Evolutionary conservation across 2,888 invertebrate genomes (phyloP).

Genomic region (Ochropleura plecta): DNA sequence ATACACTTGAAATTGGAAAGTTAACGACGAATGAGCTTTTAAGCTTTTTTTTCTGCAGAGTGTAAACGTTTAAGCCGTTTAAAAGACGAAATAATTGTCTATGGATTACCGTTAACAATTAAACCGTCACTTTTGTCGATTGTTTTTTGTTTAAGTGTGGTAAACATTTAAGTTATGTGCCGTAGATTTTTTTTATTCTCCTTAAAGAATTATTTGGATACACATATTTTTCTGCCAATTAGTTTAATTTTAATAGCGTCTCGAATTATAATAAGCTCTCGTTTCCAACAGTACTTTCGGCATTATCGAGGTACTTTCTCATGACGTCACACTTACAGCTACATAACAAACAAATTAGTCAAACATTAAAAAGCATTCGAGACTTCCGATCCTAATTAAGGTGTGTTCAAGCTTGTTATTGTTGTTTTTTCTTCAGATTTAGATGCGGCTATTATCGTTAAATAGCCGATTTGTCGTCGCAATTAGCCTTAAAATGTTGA

Average conservation of each 20-base stretch:
- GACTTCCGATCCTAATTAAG: slow-evolving; percentile 87
- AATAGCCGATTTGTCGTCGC: slow-evolving; percentile 80
- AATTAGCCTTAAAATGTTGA: slow-evolving; percentile 84
- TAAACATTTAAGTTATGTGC: background rate
- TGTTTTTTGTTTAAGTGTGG: background rate
- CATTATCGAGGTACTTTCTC: slow-evolving; percentile 64
- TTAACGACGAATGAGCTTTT: slow-evolving; percentile 75
- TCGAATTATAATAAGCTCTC: slow-evolving; percentile 65
- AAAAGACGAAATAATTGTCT: slow-evolving; percentile 45
- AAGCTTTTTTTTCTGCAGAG: slow-evolving; percentile 69
- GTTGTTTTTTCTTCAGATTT: slow-evolving; percentile 77
- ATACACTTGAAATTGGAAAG: slow-evolving; percentile 83
- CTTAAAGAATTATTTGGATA: slow-evolving; percentile 42
- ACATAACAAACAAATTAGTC: slow-evolving; percentile 84
- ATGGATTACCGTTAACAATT: slow-evolving; percentile 26
- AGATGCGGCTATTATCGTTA: slow-evolving; percentile 84
- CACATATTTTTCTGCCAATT: slow-evolving; percentile 68
- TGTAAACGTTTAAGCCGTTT: slow-evolving; percentile 48
- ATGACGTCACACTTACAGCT: slow-evolving; percentile 59
- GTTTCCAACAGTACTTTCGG: slow-evolving; percentile 54
- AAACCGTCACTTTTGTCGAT: background rate
- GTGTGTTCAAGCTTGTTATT: slow-evolving; percentile 75
- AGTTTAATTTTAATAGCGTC: slow-evolving; percentile 67
- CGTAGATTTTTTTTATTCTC: background rate
- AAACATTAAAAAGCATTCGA: slow-evolving; percentile 83